phyloP scores from a whole-genome alignment of 1,140 invertebrate species.

The Proales similis region DNA sequence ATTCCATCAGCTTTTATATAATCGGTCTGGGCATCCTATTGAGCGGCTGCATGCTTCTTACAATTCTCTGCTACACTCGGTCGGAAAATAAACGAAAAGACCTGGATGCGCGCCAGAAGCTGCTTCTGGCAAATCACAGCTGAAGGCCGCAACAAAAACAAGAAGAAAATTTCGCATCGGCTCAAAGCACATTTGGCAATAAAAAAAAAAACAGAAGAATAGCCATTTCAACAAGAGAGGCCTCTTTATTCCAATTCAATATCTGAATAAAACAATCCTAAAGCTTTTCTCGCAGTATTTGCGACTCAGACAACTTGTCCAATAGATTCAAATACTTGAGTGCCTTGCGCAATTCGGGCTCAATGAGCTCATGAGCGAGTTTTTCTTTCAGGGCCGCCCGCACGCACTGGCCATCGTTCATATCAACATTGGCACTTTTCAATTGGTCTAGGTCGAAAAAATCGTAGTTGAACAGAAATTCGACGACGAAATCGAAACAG shows the following conservation, averaged over 20 bases:
- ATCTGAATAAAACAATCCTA: too few species aligned
- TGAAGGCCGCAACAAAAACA: too few species aligned
- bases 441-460: not conserved
- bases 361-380: not conserved
- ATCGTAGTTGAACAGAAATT: not conserved
- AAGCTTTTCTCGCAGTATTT: too few species aligned
- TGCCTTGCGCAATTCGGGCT: conserved; percentile 36
- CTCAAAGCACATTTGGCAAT: too few species aligned
- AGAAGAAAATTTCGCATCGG: too few species aligned
- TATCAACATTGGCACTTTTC: not conserved
- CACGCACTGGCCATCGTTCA: not conserved
- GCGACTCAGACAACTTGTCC: too few species aligned
- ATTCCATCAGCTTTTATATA: conserved; percentile 9
- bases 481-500: not conserved
- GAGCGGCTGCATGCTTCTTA: conserved; percentile 11
- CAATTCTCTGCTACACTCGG: conserved; percentile 10
- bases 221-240: too few species aligned
- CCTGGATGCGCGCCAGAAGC: too few species aligned
- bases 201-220: too few species aligned
- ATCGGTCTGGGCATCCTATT: conserved; percentile 20
- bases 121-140: too few species aligned
- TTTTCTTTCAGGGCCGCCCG: not conserved
- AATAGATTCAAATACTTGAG: too few species aligned
- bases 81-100: conserved; percentile 20
- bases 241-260: too few species aligned